Base-by-base conservation (phyloP, 2,888 invertebrate species). In the Chrysodeixis includens region DNA sequence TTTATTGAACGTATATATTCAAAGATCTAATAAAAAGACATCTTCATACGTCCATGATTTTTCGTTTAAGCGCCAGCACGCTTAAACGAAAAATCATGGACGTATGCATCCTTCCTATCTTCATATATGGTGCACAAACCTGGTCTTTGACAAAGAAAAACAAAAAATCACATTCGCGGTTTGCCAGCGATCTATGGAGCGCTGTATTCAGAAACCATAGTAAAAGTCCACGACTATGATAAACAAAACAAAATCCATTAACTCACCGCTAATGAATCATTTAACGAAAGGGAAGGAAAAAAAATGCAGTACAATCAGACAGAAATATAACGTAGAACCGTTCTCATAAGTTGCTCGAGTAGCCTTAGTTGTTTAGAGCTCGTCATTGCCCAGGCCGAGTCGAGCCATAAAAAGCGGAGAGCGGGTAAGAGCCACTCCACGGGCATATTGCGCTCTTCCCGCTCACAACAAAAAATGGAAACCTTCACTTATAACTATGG, bases 301-400 rank as follows among this genome's bases (percentile, higher is more conserved):
- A n/a, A 40, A 40, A 40, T 40, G 40, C 67, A 69, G 69, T 63
- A 69, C 67, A 78, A 80, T 74, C 71, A 78, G 63, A 73, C 75
- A 71, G 68, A 81, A 84, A 75, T 79, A 74, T 75, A 71, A 81
- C 70, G 58, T 62, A 76, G 57, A 77, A 79, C 72, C 62, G 10
- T 40, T 80, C 81, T 87, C 83, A 83, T 86, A 87, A 89, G 88
- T 88, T 85, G 81, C 68, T 86, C 74, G 74, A 90, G 90, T 78
- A 84, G 86, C 82, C 87, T 86, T 88, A 89, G 90, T 90, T 90
- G 90, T 87, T 90, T 90, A 90, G 91, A 83, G 87, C 84, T 80
- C 84, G 83, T 83, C 83, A 69, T 71, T 76, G 79, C 75, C 71
- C 75, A 74, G 71, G 74, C 78, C 69, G 62, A 79, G 76, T 85